Conservation (phyloP, 2,113 vertebrate species). For the Menura novaehollandiae region DNA sequence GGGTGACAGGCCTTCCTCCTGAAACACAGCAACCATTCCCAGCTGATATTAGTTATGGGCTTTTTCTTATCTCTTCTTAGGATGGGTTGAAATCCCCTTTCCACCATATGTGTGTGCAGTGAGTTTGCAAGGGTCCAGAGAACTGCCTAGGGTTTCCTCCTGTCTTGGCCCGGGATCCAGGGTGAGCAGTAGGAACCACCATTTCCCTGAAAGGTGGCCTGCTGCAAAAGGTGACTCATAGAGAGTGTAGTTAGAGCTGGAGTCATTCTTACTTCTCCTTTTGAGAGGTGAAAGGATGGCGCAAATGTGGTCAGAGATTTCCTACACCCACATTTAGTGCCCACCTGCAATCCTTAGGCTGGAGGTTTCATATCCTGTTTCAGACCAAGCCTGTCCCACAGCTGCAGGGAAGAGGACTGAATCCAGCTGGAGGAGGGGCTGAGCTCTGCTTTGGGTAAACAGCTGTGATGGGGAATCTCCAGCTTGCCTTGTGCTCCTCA, state of each 20-base stretch:
- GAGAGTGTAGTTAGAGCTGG: background rate
- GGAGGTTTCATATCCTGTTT: background rate
- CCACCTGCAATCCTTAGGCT: background rate
- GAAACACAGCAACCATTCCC: background rate
- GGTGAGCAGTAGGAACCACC: rapidly evolving
- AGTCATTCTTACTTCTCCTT: constrained; percentile 12
- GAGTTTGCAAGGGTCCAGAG: background rate
- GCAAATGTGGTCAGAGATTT: background rate
- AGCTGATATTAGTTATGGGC: background rate
- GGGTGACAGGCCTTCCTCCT: background rate
- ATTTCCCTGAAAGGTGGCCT: background rate
- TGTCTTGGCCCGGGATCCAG: background rate
- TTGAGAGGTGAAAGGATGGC: background rate
- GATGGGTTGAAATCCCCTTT: background rate
- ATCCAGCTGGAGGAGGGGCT: rapidly evolving
- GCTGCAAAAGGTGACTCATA: background rate
- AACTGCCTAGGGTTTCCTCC: background rate
- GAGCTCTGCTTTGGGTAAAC: background rate
- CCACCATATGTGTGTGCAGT: background rate
- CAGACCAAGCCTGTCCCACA: background rate
- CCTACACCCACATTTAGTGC: background rate
- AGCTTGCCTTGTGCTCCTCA: background rate
- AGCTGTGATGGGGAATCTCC: background rate
- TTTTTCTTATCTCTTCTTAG: background rate
- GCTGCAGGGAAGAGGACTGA: rapidly evolving